Evolutionary conservation across 2,888 invertebrate genomes (phyloP), one percentile per base, ranked within the genome.

Genomic region (Caenorhabditis sinica): DNA sequence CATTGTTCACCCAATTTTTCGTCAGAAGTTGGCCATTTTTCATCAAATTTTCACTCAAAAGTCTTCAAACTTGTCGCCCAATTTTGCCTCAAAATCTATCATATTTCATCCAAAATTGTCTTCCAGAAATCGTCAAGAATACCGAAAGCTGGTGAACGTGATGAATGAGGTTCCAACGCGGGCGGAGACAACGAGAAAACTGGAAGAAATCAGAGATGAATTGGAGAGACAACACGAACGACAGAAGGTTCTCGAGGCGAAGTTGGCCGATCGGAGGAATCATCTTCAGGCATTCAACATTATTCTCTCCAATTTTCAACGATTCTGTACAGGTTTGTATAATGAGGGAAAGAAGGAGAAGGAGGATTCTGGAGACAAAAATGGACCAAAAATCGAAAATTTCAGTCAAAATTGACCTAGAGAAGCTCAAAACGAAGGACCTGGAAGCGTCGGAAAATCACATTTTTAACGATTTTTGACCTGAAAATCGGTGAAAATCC

Each of bases 71-170:
- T n/a, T n/a, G n/a, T n/a, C n/a, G n/a, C 40, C 13, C 40, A 40
- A 33, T 33, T 33, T 33, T 36, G 4, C 33, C 5, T 36, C 9
- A 9, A 9, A 9, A 36, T 2, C 25, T 72, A 4, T 4, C 33
- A n/a, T n/a, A n/a, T n/a, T n/a, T n/a, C n/a, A n/a, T n/a, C n/a
- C n/a, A n/a, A n/a, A n/a, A n/a, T n/a, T 8, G 13, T 56, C 33
- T 53, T 80, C 9, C 45, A 72, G 89, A 58, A 91, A 91, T 63
- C 82, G 89, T 13, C 90, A 91, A 66, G 91, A 91, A 65, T 91
- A 91, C 71, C 88, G 90, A n/a, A 82, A 75, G 9, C 74, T 91
- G 13, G 91, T 88, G 3, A 87, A 88, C 28, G 76, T 82, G 61
- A 88, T 91, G 43, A 87, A 90, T 17, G 87, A 89, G 43, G 72